Base-by-base conservation (phyloP, 2,797 vertebrate species). In the Diplodus puntazzo region DNA sequence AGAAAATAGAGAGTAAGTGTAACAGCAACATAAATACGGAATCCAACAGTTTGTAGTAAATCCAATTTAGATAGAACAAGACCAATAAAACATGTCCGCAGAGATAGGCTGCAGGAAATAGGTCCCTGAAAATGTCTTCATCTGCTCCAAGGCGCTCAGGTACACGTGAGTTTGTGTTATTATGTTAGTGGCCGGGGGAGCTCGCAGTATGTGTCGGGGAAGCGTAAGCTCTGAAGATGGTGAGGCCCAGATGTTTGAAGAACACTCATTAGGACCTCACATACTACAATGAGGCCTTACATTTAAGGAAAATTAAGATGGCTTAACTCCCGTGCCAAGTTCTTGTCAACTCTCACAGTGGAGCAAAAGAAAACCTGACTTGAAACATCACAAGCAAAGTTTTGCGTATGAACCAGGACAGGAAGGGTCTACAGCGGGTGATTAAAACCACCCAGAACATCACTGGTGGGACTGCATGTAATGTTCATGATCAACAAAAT, bases 91-190 rank as follows among this genome's bases (percentile, higher is more conserved):
- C 45, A 4, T 18, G 30, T 27, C 3, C 11, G 14, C 16, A 46
- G 21, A 73, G 62, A 77, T 66, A 64, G 55, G 55, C 20, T 43
- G 27, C 23, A 52, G 18, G 57, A 59, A 59, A 57, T 48, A 48
- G n/a, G 20, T n/a, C 20, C 9, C 9, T 53, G 20, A 46, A 62
- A 68, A 54, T 64, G 25, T 45, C 48, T 62, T 72, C 16, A 45
- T 1, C 54, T 0, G 21, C 25, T 57, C 34, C 5, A 18, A 10
- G 23, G 42, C 5, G 3, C 42, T 60, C n/a, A 25, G 18, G 13
- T 21, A 3, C 48, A 13, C 12, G 58, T 62, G 23, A 10, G 14
- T 45, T 25, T 18, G 17, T 34, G 34, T 34, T 34, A 34, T 34
- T 34, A 11, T 63, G 16, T n/a, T 20, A 25, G 65, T 70, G 52